Percentiles rank a stretch among this genome's conserved stretches.
These are phyloP conservation scores for Chelonus formosanus DNA, from an alignment of 2,888 invertebrate species.

Conservation along the genomic window DNA sequence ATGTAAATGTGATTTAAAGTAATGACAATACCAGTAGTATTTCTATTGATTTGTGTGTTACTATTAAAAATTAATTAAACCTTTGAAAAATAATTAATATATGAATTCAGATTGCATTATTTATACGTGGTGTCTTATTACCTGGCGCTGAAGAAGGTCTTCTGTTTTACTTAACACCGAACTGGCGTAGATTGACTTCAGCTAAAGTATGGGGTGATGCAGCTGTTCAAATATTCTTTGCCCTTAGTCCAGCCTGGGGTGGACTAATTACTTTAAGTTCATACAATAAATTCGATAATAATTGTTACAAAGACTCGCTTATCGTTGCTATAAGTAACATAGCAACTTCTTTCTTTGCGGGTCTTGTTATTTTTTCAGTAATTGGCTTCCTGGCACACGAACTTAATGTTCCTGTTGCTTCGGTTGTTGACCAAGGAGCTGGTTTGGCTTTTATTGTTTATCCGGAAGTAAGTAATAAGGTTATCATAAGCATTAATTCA, in stretches of 20 bases:
- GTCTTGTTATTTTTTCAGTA: conserved; percentile 82
- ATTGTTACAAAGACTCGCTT: conserved; percentile 80
- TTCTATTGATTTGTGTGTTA: no score
- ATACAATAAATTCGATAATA: conserved; percentile 85
- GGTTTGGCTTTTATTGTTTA: conserved; percentile 87
- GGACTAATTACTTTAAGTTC: conserved; percentile 86
- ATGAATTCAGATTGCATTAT: conserved; percentile 65
- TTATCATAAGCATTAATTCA: background rate
- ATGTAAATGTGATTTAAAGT: no score
- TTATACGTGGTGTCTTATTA: conserved; percentile 80
- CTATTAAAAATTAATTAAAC: no score
- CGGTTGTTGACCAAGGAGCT: conserved; percentile 80
- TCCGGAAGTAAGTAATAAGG: conserved; percentile 71
- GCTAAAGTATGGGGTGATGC: conserved; percentile 86
- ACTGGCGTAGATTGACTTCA: conserved; percentile 77
- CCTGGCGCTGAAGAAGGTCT: conserved; percentile 83
- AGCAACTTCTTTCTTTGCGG: conserved; percentile 82
- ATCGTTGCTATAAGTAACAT: conserved; percentile 82
- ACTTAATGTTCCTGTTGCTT: conserved; percentile 74
- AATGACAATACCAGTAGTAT: no score
- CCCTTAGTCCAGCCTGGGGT: conserved; percentile 86
- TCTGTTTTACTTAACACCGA: conserved; percentile 80
- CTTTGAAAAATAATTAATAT: no score
- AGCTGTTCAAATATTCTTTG: conserved; percentile 88
- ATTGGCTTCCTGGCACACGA: conserved; percentile 84